Percentiles rank a stretch among this genome's conserved stretches.
Evolutionary conservation across 2,113 vertebrate species (phyloP).

Genomic region (Daphoenositta chrysoptera): DNA sequence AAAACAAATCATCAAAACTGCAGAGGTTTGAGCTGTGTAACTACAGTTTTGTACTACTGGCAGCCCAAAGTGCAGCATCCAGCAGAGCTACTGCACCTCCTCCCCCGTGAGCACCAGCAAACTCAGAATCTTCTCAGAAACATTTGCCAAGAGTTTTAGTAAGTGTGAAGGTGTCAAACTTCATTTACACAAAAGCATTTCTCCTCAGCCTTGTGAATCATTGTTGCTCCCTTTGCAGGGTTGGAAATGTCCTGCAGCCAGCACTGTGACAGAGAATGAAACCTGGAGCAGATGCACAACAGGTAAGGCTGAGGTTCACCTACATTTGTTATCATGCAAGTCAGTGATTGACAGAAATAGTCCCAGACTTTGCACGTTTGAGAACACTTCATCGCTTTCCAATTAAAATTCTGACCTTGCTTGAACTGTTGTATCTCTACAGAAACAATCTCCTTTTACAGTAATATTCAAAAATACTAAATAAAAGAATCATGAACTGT

Average conservation of each 20-base stretch:
- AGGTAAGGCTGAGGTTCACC: background rate
- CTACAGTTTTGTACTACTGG: background rate
- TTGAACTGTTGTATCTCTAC: background rate
- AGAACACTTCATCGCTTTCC: background rate
- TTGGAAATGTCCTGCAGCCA: background rate
- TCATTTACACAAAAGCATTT: background rate
- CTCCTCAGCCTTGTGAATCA: background rate
- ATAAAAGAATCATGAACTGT: background rate
- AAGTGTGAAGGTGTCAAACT: background rate
- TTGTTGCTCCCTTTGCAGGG: background rate
- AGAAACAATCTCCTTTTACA: background rate
- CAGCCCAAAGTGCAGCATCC: background rate
- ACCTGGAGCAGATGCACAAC: background rate
- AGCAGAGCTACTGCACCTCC: background rate
- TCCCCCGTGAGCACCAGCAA: background rate
- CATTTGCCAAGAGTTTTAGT: background rate
- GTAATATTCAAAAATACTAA: background rate
- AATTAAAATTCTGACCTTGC: background rate
- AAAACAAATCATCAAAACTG: background rate
- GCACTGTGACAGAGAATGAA: background rate
- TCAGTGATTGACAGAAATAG: background rate
- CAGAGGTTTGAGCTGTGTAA: background rate
- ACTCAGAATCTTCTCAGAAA: background rate
- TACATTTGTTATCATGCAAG: background rate
- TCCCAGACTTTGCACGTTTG: background rate